Evolutionary conservation across 2,888 invertebrate species (phyloP).

Genomic region (Corythucha ciliata): DNA sequence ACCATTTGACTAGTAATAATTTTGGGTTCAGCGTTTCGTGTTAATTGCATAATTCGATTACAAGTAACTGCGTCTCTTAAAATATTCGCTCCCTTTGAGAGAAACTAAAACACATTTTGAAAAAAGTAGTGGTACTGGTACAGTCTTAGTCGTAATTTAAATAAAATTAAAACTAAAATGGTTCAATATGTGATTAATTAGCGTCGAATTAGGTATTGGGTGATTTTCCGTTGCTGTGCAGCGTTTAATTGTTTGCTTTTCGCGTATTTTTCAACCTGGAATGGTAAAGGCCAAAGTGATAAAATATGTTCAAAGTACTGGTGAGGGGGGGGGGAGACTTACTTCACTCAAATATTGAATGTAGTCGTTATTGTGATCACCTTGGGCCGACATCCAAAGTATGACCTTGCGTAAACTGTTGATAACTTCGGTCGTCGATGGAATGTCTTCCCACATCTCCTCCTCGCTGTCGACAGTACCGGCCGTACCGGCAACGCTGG

Average conservation of each 20-base stretch:
- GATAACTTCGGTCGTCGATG: slow-evolving; percentile 28
- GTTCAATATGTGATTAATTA: background rate
- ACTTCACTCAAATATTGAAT: slow-evolving; percentile 28
- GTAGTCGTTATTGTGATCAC: slow-evolving; percentile 25
- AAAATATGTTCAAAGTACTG: too few relatives aligned
- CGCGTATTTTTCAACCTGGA: slow-evolving; percentile 29
- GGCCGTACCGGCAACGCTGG: background rate
- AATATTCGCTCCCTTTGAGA: too few relatives aligned
- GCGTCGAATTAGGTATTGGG: slow-evolving; percentile 27
- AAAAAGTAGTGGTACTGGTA: too few relatives aligned
- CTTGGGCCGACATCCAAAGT: slow-evolving; percentile 29
- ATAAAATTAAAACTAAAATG: too few relatives aligned
- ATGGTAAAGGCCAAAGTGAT: too few relatives aligned
- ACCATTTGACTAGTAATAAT: too few relatives aligned
- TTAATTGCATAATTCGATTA: too few relatives aligned
- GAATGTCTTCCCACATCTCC: slow-evolving; percentile 26
- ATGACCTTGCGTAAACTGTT: slow-evolving; percentile 29
- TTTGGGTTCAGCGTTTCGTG: too few relatives aligned
- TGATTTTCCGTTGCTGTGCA: slow-evolving; percentile 29
- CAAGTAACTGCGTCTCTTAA: too few relatives aligned
- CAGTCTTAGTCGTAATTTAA: too few relatives aligned
- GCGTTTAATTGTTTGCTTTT: slow-evolving; percentile 24
- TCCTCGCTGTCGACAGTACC: slow-evolving; percentile 18
- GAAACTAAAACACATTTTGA: too few relatives aligned
- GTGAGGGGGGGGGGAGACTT: too few relatives aligned